Base-by-base conservation (phyloP, 2,797 vertebrate species). In the Mus minutoides region DNA sequence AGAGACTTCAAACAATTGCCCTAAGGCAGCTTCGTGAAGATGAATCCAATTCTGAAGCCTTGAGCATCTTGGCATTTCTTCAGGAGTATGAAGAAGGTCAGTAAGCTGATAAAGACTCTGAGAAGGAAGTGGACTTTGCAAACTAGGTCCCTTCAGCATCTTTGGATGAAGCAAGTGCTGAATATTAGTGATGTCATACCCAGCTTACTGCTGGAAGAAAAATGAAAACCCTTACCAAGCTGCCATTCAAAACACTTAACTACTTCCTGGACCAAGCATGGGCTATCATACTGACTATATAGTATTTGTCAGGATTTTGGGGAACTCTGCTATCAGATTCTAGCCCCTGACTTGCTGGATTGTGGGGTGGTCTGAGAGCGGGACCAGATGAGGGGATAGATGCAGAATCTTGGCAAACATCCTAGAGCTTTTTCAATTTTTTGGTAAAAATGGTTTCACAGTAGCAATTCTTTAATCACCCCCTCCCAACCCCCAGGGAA, bases 31-130 rank as follows among this genome's bases (percentile, higher is more conserved):
- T 96, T 84, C 92, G 31, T 2, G 40, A 2, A 24, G 91, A 97
- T 19, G 0, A 17, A 11, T 73, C 31, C 4, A 95, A 94, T 67
- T 22, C 71, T 3, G 78, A 96, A 56, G 97, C 93, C 78, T 89
- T 85, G 77, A 19, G 75, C 34, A 78, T 98, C 75, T 54, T 97
- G 92, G 90, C 12, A 0, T 98, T 98, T 89, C 90, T 98, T 83
- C 73, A 75, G 17, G 91, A 94, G 62, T 78, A 88, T 3, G 37
- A 49, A 77, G 60, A 94, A 43, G 34, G 24, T 22, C 24, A 40
- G 2, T 52, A 78, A 52, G 52, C 43, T 49, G 52, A 49, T 1
- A 75, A 93, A 58, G 64, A 87, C 24, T 31, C 64, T 5, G 26
- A 76, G 56, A 93, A 34, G 24, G 29, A 0, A 16, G 4, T 86